These are phyloP conservation scores for Heliornis fulica DNA, from an alignment of 2,113 vertebrate species.

Conservation along the genomic window DNA sequence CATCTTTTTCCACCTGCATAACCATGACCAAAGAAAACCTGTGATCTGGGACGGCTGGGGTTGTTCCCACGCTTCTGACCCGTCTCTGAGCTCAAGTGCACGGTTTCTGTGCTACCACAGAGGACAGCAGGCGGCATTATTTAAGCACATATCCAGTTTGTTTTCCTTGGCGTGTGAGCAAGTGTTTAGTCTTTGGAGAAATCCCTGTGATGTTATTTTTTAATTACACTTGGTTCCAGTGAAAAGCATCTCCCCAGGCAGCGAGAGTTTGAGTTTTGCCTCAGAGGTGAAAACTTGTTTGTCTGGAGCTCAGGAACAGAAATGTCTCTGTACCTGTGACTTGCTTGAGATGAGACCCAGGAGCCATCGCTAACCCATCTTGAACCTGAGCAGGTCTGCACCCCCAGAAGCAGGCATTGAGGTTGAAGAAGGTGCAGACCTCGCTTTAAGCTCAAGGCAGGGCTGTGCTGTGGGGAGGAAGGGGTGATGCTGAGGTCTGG, in stretches of 20 bases:
- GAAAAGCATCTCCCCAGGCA: neutral
- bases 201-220: neutral
- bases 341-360: accelerated
- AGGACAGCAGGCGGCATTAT: neutral
- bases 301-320: neutral
- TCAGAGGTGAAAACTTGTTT: neutral
- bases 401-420: neutral
- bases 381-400: neutral
- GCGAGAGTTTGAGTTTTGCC: neutral
- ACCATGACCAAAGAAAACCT: neutral
- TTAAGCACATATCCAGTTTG: neutral
- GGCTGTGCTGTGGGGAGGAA: accelerated
- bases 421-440: neutral
- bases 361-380: neutral
- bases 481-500: neutral
- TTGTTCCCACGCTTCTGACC: constrained; percentile 15
- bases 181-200: constrained; percentile 21
- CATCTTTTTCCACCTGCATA: neutral
- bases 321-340: neutral
- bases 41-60: neutral
- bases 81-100: neutral
- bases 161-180: neutral
- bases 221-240: neutral
- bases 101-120: neutral
- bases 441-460: neutral